Conservation (phyloP, 2,797 vertebrate species). For the Myotis daubentonii region DNA sequence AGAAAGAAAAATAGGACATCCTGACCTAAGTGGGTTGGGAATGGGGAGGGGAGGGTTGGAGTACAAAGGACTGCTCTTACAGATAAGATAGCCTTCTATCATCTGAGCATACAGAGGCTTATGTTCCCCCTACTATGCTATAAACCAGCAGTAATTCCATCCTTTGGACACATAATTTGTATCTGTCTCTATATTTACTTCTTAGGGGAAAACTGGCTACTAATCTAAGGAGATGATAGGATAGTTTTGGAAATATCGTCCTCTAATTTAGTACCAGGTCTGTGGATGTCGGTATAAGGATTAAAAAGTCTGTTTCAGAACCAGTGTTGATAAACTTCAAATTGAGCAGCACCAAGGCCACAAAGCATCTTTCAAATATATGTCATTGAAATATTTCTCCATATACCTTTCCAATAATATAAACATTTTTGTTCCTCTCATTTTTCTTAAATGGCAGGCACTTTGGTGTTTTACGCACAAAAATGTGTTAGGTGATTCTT, state of each 20-base stretch:
- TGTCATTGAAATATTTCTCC: not conserved
- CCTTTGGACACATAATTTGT: not conserved
- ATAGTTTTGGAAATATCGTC: not conserved
- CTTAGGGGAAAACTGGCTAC: not conserved
- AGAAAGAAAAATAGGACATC: not conserved
- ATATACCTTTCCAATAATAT: not conserved
- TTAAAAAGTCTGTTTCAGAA: not conserved
- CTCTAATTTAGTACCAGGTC: not conserved
- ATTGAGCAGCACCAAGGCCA: not conserved
- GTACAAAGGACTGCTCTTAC: not conserved
- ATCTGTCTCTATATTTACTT: not conserved
- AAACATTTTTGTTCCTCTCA: not conserved
- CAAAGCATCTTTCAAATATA: not conserved
- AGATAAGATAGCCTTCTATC: not conserved
- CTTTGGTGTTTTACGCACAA: not conserved
- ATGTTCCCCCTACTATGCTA: not conserved
- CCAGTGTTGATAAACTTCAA: not conserved
- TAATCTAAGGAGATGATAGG: not conserved
- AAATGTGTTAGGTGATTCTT: constrained; percentile 3
- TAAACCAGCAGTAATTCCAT: not conserved
- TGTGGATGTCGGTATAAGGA: not conserved
- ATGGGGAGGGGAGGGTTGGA: not conserved
- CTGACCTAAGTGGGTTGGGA: not conserved
- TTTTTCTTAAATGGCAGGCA: not conserved
- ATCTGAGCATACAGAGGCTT: not conserved